Percentiles rank a stretch among this genome's conserved stretches.
Evolutionary conservation across 2,113 vertebrate genomes (phyloP).

Genomic region (Kryptolebias marmoratus): DNA sequence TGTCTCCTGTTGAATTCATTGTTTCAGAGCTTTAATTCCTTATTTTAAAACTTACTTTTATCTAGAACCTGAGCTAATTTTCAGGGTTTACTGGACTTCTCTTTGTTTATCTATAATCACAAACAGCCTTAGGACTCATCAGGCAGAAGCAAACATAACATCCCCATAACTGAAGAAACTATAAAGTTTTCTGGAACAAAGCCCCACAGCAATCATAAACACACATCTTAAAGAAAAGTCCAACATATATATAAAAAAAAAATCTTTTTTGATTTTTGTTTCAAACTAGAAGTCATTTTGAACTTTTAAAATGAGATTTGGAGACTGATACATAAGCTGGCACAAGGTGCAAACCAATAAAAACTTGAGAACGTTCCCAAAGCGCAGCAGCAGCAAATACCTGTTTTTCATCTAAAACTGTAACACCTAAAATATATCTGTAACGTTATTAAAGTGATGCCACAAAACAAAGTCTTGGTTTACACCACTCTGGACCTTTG

Average conservation of each 20-base stretch:
- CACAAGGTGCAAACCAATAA: not conserved
- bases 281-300: too few relatives aligned
- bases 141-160: not conserved
- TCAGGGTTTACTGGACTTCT: not conserved
- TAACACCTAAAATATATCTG: not conserved
- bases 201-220: not conserved
- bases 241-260: too few relatives aligned
- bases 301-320: too few relatives aligned
- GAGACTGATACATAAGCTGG: not conserved
- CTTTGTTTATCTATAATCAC: too few relatives aligned
- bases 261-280: too few relatives aligned
- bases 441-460: too few relatives aligned
- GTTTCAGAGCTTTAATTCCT: constrained; percentile 7
- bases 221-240: not conserved
- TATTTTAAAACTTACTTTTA: not conserved
- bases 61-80: not conserved
- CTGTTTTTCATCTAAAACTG: not conserved
- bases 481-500: too few relatives aligned
- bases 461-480: too few relatives aligned
- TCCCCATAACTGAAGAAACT: not conserved
- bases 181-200: not conserved
- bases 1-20: not conserved
- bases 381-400: not conserved
- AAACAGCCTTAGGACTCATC: not conserved
- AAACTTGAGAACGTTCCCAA: not conserved